phyloP scores from a whole-genome alignment of 37 sponge, comb jelly and placozoan species.

The Axinella damicornis region DNA sequence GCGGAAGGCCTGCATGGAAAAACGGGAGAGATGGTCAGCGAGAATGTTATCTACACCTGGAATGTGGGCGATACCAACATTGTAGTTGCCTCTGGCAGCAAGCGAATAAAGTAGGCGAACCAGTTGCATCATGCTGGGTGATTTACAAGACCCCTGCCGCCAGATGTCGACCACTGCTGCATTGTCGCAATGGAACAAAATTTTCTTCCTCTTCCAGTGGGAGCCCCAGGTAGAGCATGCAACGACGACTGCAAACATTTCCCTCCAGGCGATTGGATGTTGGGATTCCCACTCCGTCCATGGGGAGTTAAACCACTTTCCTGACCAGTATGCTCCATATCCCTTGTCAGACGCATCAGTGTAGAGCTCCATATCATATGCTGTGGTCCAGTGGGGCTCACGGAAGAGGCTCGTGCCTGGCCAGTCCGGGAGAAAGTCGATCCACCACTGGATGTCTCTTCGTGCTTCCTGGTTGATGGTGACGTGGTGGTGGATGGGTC shows the following conservation, averaged over 20 bases:
- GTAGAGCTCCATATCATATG: slow-evolving; percentile 11
- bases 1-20: neutral
- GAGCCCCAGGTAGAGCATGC: slow-evolving; percentile 26
- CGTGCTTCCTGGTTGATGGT: slow-evolving; percentile 24
- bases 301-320: slow-evolving; percentile 23
- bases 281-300: slow-evolving; percentile 19
- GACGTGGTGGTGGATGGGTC: slow-evolving; percentile 19
- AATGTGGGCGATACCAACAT: slow-evolving; percentile 8
- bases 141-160: neutral
- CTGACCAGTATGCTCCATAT: slow-evolving; percentile 30
- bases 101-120: slow-evolving; percentile 16
- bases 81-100: neutral
- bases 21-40: slow-evolving; percentile 37
- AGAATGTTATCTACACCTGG: slow-evolving; percentile 23
- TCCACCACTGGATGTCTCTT: slow-evolving; percentile 63
- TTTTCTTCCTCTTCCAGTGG: neutral
- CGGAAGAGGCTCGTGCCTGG: slow-evolving; percentile 13
- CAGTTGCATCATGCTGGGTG: slow-evolving; percentile 14
- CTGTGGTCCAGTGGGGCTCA: neutral
- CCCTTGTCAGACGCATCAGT: slow-evolving; percentile 59
- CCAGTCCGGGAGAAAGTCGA: slow-evolving; percentile 45
- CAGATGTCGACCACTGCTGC: slow-evolving; percentile 9
- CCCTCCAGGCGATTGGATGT: slow-evolving; percentile 15
- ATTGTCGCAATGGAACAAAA: slow-evolving; percentile 41
- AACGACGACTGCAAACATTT: slow-evolving; percentile 20